Evolutionary conservation across 2,797 vertebrate genomes (phyloP), one percentile per base, ranked within the genome.

Genomic region (Ara ararauna): DNA sequence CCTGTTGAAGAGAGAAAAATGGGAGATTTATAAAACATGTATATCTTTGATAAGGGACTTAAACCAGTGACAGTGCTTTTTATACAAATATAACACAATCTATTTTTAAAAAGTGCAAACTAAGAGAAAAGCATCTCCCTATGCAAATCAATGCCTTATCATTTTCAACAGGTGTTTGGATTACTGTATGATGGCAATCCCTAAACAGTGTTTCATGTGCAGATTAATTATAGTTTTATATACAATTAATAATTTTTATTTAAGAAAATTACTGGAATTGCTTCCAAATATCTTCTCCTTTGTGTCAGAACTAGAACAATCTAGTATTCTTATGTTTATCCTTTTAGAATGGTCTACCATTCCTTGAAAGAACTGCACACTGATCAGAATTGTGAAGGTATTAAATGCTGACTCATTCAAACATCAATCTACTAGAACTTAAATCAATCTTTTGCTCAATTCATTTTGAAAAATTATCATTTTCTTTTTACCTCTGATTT

Each of bases 1-100:
- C 97, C 98, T 99, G 97, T 48, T 97, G 97, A 94, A 90, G 96
- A 75, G 8, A 89, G 27, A 91, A 96, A 96, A 97, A 90, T 93
- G 29, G 74, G 40, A 89, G 30, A 90, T 87, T 95, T 85, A 91
- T 47, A 89, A 96, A 54, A 44, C 53, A 22, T 14, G 8, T 34
- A 54, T 34, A 75, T 75, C 26, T 93, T 92, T 61, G 90, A 75
- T 48, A 44, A 65, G 8, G 18, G 5, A 82, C 44, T 71, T 73
- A 70, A 65, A 88, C 58, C 4, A 51, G 16, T 23, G 14, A 58
- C 44, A 53, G 15, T 24, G 29, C 11, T 68, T 82, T 47, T 85
- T 45, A 68, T 21, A 80, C 8, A 90, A 87, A 76, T 85, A 56
- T 30, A 61, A 36, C 7, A 2, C 30, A 45, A 73, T 30, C 16